Evolutionary conservation across 2,113 vertebrate genomes (phyloP), one percentile per base, ranked within the genome.

Genomic region (Nymphicus hollandicus): DNA sequence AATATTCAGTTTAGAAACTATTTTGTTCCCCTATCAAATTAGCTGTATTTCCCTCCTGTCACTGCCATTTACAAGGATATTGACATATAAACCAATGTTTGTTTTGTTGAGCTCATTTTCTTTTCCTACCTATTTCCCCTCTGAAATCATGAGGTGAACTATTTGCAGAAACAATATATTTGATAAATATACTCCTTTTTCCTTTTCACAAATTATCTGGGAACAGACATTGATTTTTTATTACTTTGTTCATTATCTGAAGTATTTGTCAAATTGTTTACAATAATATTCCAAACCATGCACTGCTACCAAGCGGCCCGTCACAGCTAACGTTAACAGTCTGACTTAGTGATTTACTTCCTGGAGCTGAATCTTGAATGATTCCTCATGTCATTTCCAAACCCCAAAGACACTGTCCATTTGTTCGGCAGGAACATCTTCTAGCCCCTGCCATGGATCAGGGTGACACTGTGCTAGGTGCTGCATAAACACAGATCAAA

Each of bases 241-340:
- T 96, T 93, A 94, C 86, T 95, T 93, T 88, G 55, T 95, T 97
- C 88, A 93, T 97, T 96, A 96, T 84, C 93, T 93, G 52, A 96
- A 91, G 53, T 88, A 88, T 95, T 95, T 94, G 95, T 90, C 86
- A 91, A 92, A 86, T 78, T 92, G 90, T 90, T 94, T 81, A 81
- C 88, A 71, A 50, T 78, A 81, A 90, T 81, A 95, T 74, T 93
- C 90, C 92, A 81, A 94, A 81, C 89, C 41, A 79, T 52, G 65
- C 69, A 35, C 52, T 76, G 86, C 88, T 93, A 73, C 61, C 77
- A n/a, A 74, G 61, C 24, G 4, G 55, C 85, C 72, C 69, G 89
- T 91, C 95, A 86, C 68, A 93, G 79, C 87, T 82, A 82, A 82
- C 37, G 2, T 81, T 94, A 93, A 88, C 83, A 92, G 86, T 91